These are phyloP conservation scores for Mesoclemmys tuberculata DNA, from an alignment of 2,113 vertebrate genomes.

Conservation along the genomic window DNA sequence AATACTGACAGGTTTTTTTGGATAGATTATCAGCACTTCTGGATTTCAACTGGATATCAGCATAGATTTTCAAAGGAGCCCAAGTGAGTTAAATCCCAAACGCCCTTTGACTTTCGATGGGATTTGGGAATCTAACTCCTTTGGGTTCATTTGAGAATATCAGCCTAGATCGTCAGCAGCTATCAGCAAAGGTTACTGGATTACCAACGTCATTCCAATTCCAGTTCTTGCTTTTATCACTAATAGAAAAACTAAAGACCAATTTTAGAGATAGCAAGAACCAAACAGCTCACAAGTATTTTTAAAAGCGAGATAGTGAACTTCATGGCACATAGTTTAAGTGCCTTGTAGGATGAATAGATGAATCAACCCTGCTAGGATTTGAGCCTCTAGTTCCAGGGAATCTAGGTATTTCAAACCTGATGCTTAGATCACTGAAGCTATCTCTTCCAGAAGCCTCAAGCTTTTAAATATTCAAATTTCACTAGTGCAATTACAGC, in stretches of 20 bases:
- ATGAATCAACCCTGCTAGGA: not conserved
- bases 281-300: not conserved
- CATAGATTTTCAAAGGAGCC: not conserved
- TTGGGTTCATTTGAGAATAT: not conserved
- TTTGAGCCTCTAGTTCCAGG: not conserved
- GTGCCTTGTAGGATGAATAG: not conserved
- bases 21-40: not conserved
- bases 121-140: not conserved
- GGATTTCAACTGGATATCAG: not conserved
- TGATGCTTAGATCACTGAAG: not conserved
- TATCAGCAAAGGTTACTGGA: not conserved
- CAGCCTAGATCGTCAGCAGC: not conserved
- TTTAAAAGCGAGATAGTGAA: not conserved
- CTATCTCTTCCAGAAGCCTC: not conserved
- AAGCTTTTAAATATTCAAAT: rapidly evolving
- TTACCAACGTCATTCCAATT: not conserved
- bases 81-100: not conserved
- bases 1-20: not conserved
- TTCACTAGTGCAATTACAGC: not conserved
- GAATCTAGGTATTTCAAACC: not conserved
- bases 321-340: not conserved
- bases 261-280: not conserved
- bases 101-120: not conserved
- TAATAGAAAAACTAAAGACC: not conserved
- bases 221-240: not conserved